These are phyloP conservation scores for Chaetura pelagica DNA, from an alignment of 2,113 vertebrate species.

Conservation along the genomic window DNA sequence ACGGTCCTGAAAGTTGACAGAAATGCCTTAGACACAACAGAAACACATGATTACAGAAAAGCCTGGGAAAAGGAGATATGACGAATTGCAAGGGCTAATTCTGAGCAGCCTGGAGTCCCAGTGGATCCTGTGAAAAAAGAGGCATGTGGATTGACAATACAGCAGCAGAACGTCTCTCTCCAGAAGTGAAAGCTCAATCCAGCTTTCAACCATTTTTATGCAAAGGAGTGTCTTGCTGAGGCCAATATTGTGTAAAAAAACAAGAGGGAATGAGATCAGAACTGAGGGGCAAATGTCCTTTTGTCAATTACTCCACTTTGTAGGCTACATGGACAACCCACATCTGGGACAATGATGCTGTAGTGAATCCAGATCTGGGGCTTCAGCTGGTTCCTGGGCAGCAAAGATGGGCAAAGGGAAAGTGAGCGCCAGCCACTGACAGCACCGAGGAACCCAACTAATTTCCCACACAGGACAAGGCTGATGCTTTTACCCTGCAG, in stretches of 20 bases:
- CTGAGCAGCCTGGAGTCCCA: conserved; percentile 20
- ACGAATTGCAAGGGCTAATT: conserved; percentile 38
- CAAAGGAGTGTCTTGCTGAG: background rate
- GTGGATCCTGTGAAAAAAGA: conserved; percentile 13
- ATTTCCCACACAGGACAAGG: fast-evolving
- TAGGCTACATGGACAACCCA: background rate
- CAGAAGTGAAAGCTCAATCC: background rate
- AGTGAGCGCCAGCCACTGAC: background rate
- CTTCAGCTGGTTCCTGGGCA: background rate
- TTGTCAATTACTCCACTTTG: background rate
- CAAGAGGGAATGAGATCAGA: background rate
- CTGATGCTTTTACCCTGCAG: background rate
- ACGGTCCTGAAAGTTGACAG: conserved; percentile 16
- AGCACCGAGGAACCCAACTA: fast-evolving
- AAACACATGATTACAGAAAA: conserved; percentile 37
- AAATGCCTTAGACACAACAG: background rate
- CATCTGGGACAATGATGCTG: fast-evolving
- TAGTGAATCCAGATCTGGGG: background rate
- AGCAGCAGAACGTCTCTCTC: conserved; percentile 11
- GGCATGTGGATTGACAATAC: background rate
- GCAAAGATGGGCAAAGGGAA: background rate
- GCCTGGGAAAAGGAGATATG: conserved; percentile 25
- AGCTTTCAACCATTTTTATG: background rate
- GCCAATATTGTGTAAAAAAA: background rate
- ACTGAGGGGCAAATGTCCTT: background rate